Base-by-base conservation (phyloP, 2,113 vertebrate genomes). In the Herpetotheres cachinnans region DNA sequence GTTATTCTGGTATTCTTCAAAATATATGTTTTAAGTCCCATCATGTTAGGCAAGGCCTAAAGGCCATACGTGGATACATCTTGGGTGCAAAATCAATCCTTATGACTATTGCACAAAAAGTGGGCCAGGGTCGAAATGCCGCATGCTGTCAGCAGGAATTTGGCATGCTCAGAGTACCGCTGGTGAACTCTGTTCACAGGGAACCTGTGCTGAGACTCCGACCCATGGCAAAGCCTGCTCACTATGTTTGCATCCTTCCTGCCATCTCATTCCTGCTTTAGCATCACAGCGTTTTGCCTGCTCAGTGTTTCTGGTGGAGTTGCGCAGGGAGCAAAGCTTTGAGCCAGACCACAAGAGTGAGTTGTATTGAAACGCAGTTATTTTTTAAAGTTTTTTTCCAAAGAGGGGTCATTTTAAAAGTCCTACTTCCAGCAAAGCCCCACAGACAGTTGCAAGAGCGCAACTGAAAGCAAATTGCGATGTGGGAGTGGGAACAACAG, bases 111-210 rank as follows among this genome's bases (percentile, higher is more conserved):
- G 20, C 44, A 72, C 27, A 77, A 34, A 81, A 61, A 2, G 4
- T 27, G 44, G 26, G 4, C 22, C 9, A 10, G 34, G 25, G 24
- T 26, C 0, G 0, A 54, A 63, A 72, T 0, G 2, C 62, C 0
- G 0, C 62, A 50, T 5, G 17, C 34, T 82, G 40, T n/a, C 34
- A 73, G 65, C 47, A 71, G 38, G 78, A 74, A 76, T 91, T n/a
- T 5, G 1, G 9, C 9, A 1, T 26, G 29, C 10, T 72, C 42
- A n/a, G 70, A 77, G 47, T 38, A 22, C 26, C 47, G 52, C 58
- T 59, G 46, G 11, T 46, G 72, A 71, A 25, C 55, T 90, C 29
- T 2, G 0, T 36, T 20, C 29, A 74, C 44, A 7, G 44, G 52
- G 32, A 30, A 61, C 34, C 22, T 18, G 34, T 32, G 21, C 50